Conservation (phyloP, 2,888 invertebrate genomes). For the Caenorhabditis panamensis region DNA sequence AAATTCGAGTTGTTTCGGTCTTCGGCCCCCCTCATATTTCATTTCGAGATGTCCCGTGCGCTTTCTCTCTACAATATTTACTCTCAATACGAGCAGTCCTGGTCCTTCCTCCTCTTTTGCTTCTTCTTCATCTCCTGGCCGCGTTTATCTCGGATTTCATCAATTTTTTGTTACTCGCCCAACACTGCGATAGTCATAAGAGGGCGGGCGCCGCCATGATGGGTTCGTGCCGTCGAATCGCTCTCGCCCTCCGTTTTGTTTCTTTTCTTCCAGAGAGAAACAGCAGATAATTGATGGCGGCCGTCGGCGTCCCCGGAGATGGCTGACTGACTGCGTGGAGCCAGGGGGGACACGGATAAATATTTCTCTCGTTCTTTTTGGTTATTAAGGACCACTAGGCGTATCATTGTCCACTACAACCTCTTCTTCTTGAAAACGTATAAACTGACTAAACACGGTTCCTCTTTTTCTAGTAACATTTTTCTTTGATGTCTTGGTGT, state of each 20-base stretch:
- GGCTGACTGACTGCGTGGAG: slow-evolving; percentile 49
- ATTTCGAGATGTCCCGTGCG: slow-evolving; percentile 33
- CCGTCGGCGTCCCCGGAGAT: slow-evolving; percentile 56
- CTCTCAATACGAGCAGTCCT: slow-evolving; percentile 55
- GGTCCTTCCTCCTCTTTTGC: slow-evolving; percentile 10
- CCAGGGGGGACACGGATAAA: slow-evolving; percentile 30
- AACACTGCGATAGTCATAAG: slow-evolving; percentile 48
- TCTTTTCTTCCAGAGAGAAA: slow-evolving; percentile 30
- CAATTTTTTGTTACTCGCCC: slow-evolving; percentile 56
- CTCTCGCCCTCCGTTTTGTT: background rate
- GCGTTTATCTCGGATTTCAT: slow-evolving; percentile 63
- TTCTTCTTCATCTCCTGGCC: slow-evolving; percentile 19
- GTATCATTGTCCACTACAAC: slow-evolving; percentile 10
- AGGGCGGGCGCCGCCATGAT: slow-evolving; percentile 28
- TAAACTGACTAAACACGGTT: too few relatives aligned
- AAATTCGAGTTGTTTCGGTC: slow-evolving; percentile 19
- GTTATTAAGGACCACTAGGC: slow-evolving; percentile 30
- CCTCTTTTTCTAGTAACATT: background rate
- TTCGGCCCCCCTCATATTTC: slow-evolving; percentile 29
- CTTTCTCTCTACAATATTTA: slow-evolving; percentile 53
- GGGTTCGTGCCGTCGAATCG: slow-evolving; percentile 15
- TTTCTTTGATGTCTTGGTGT: too few relatives aligned
- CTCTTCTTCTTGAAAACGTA: too few relatives aligned
- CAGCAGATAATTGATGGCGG: slow-evolving; percentile 55
- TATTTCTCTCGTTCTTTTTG: slow-evolving; percentile 45